Conservation (phyloP, 2,888 invertebrate species). For the Eilema griseolum region DNA sequence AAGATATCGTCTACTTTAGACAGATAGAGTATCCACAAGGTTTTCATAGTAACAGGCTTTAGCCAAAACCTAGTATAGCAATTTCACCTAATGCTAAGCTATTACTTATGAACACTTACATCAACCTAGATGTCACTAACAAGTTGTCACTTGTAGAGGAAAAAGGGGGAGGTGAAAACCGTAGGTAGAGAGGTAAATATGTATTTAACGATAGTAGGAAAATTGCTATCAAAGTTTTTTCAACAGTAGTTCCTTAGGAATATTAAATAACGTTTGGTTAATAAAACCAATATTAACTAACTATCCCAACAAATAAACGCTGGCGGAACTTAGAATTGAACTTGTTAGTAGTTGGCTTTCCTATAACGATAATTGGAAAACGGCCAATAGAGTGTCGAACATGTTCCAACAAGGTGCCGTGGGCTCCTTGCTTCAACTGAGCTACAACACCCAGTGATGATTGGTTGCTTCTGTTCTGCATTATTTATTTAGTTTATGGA, state of each 20-base stretch:
- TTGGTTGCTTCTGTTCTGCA: neutral
- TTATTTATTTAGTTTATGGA: no score
- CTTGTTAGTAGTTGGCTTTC: conserved; percentile 3
- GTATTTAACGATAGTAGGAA: neutral
- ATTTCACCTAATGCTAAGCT: no score
- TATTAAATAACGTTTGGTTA: neutral
- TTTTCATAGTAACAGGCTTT: neutral
- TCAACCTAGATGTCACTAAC: neutral
- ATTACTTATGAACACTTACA: neutral
- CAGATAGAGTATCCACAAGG: neutral
- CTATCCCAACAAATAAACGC: neutral
- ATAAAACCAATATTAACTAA: neutral
- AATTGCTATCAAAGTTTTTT: neutral
- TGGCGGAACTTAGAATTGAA: neutral
- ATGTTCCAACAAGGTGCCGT: neutral
- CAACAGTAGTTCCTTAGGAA: neutral
- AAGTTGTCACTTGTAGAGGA: neutral
- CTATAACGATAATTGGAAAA: conserved; percentile 11
- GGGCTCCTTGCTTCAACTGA: neutral
- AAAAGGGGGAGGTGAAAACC: no score
- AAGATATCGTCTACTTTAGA: neutral
- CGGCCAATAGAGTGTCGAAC: conserved; percentile 12
- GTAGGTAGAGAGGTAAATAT: no score
- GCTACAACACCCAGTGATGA: neutral
- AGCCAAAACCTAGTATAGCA: no score